Conservation (phyloP, 2,888 invertebrate genomes). For the Ectemnius cavifrons region DNA sequence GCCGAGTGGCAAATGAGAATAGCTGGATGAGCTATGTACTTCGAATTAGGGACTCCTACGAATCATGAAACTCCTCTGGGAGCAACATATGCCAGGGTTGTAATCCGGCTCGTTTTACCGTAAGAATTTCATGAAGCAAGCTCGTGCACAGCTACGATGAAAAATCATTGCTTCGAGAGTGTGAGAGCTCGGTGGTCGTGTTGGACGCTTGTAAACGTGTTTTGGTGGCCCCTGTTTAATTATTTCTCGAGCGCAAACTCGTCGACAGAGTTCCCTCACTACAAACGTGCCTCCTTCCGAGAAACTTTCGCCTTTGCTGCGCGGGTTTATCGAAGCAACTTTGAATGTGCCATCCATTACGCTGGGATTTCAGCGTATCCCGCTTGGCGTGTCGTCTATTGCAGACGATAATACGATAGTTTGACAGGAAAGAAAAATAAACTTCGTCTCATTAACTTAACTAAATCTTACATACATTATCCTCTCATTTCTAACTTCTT, state of each 20-base stretch:
- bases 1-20: conserved; percentile 1
- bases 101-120: background rate
- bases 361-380: background rate
- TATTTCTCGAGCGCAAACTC: background rate
- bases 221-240: background rate
- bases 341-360: conserved; percentile 1
- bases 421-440: too few species aligned
- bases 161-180: background rate
- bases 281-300: background rate
- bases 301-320: conserved; percentile 3
- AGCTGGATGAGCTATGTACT: conserved; percentile 6
- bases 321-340: background rate
- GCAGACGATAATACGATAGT: background rate
- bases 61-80: conserved; percentile 1
- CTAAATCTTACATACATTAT: too few species aligned
- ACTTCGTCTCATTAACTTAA: too few species aligned
- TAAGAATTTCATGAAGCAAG: conserved; percentile 6
- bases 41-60: conserved; percentile 5
- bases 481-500: too few species aligned
- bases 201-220: background rate
- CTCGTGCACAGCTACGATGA: background rate
- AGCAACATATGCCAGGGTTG: background rate
- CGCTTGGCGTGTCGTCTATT: background rate
- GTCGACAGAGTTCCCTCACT: conserved; percentile 1
- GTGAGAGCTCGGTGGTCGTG: background rate